Evolutionary conservation across 2,888 invertebrate species (phyloP), one percentile per base, ranked within the genome.

Genomic region (Chrysolina oricalcia): DNA sequence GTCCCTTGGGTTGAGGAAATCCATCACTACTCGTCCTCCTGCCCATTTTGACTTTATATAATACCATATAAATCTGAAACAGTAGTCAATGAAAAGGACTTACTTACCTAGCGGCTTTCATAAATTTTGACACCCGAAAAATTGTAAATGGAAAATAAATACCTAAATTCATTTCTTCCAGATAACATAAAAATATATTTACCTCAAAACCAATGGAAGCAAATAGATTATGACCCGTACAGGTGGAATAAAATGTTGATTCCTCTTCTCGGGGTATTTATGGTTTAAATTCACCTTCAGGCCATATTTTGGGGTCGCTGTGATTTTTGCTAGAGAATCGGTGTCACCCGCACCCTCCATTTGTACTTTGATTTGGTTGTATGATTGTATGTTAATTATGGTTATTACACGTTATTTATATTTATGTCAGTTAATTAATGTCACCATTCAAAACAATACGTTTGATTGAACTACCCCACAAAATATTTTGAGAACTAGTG

Each of bases 1-100:
- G 81, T 91, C 91, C 82, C 93, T 89, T 87, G 93, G 90, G 81
- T 92, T 90, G 65, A 95, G 86, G 87, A 94, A 95, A 88, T 97
- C 96, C 94, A 97, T 97, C 72, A 95, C 91, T 15, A 94, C 93
- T 59, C 91, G 90, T 83, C 92, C 92, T 80, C 93, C 93, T 84
- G 92, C 91, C 80, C 93, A 90, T 84, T 89, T 91, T 77, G 91
- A 90, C 81, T 91, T 92, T 83, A 94, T 89, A 86, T 93, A 94
- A 87, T 94, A 95, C 82, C 92, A 90, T 3, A 94, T 83, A 89
- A 96, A 96, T 87, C 96, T 96, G 62, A 65, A 73, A 74, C 56
- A 56, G 11, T 15, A 68, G 21, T 46, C 21, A n/a, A 21, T 13
- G 19, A 21, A 53, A 21, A 50, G 50, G n/a, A 0, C 19, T 43